Evolutionary conservation across 1,140 invertebrate species (phyloP), one percentile per base, ranked within the genome.

Genomic region (Trachelipus rathkii): DNA sequence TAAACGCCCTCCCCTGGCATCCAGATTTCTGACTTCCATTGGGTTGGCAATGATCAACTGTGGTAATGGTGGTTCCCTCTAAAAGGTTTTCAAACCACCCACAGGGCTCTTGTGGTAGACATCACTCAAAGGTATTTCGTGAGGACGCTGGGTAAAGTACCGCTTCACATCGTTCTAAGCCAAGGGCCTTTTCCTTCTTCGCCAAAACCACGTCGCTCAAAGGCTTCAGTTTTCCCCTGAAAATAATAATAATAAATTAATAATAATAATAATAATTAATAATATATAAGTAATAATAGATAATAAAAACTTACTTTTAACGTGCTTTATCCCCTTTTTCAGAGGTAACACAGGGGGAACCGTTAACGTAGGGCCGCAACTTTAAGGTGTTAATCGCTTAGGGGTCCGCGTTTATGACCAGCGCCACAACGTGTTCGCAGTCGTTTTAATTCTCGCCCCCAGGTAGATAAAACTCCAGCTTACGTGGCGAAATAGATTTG

Each of bases 41-140:
- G 81, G n/a, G 81, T 71, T 82, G 81, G 53, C 76, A 79, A 76
- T 82, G 81, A 68, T 81, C 79, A 23, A 82, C 79, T 11, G 81
- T 82, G 74, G n/a, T 82, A 82, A 76, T 81, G 80, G 71, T 82
- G n/a, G n/a, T 82, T 44, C 76, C 80, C 70, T 81, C 92, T 19
- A 92, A 87, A n/a, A 0, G 93, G 92, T 5, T 92, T 93, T 8
- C 94, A 85, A 0, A 92, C 92, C 0, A 92, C 92, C 92, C 92
- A 94, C 33, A 94, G 88, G 19, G 92, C 89, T n/a, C 91, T 85
- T 8, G 89, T 89, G 83, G 79, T 10, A 66, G 45, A 71, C 75
- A 24, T 24, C 66, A 24, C 75, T 89, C 0, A 87, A 84, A 7
- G 85, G 73, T 78, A 88, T 87, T 9, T n/a, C n/a, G n/a, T 74